A percentile compares a stretch with the other conserved stretches of the same genome.
Evolutionary conservation across 2,888 invertebrate species (phyloP).

Genomic region (Euzetes globulus): DNA sequence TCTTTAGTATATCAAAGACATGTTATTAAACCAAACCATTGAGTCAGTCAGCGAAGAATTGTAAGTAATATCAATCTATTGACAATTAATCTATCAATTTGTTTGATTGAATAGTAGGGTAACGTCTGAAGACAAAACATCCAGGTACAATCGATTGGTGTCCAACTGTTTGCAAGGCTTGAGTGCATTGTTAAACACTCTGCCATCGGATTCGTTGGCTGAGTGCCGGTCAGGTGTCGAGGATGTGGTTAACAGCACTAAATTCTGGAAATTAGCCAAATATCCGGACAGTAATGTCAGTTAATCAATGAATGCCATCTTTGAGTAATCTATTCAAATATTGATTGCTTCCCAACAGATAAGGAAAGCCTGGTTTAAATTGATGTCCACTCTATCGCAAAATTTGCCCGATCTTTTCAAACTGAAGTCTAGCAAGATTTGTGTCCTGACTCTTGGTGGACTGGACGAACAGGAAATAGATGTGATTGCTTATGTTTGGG

Average conservation of each 20-base stretch:
- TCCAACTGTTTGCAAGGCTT: slow-evolving; percentile 60
- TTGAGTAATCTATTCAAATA: no score
- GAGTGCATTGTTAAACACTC: slow-evolving; percentile 54
- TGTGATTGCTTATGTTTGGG: slow-evolving; percentile 65
- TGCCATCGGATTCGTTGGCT: slow-evolving; percentile 48
- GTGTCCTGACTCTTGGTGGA: slow-evolving; percentile 56
- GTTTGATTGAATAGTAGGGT: slow-evolving; percentile 42
- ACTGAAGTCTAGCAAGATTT: slow-evolving; percentile 54
- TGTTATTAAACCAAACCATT: slow-evolving; percentile 54
- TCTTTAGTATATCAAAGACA: slow-evolving; percentile 59
- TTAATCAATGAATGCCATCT: no score
- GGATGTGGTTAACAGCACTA: slow-evolving; percentile 54
- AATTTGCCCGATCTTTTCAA: slow-evolving; percentile 54
- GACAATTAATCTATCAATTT: not conserved
- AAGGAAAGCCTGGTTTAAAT: slow-evolving; percentile 59
- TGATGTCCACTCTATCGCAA: slow-evolving; percentile 57
- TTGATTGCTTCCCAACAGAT: slow-evolving; percentile 43
- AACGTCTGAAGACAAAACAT: slow-evolving; percentile 60
- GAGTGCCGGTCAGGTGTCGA: slow-evolving; percentile 50
- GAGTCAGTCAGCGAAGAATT: slow-evolving; percentile 47
- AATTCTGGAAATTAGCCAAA: slow-evolving; percentile 66
- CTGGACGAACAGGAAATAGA: slow-evolving; percentile 63
- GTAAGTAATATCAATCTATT: slow-evolving; percentile 42
- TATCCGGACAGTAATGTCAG: slow-evolving; percentile 50
- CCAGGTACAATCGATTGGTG: slow-evolving; percentile 60